phyloP scores from a whole-genome alignment of 1,140 invertebrate genomes.

The Gryllus bimaculatus region DNA sequence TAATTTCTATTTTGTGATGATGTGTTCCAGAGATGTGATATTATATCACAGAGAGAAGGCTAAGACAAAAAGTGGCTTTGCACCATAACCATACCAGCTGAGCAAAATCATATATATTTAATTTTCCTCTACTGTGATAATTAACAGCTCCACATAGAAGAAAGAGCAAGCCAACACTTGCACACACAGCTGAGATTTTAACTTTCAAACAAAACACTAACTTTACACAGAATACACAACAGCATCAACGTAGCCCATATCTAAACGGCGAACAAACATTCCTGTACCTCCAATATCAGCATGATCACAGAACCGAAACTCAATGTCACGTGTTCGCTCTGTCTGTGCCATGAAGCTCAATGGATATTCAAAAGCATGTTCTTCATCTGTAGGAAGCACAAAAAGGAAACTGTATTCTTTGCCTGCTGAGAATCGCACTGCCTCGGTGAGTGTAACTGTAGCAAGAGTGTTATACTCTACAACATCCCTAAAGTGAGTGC shows the following conservation, averaged over 20 bases:
- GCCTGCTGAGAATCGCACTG: not conserved
- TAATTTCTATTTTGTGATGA: too few relatives aligned
- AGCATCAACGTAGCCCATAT: slow-evolving; percentile 18
- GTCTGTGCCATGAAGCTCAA: slow-evolving; percentile 18
- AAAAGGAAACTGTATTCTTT: slow-evolving; percentile 17
- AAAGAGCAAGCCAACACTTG: too few relatives aligned
- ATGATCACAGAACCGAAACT: slow-evolving; percentile 19
- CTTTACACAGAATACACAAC: slow-evolving; percentile 10
- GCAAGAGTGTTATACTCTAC: slow-evolving; percentile 19
- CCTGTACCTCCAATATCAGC: slow-evolving; percentile 12
- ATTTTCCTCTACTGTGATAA: too few relatives aligned
- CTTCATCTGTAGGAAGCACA: not conserved
- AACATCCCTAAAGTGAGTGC: slow-evolving; percentile 10
- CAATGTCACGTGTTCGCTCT: slow-evolving; percentile 10
- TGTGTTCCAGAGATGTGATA: too few relatives aligned
- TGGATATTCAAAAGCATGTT: slow-evolving; percentile 11
- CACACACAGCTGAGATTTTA: too few relatives aligned
- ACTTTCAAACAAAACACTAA: too few relatives aligned
- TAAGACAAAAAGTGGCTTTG: too few relatives aligned
- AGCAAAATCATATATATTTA: too few relatives aligned
- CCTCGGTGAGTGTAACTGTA: slow-evolving; percentile 9
- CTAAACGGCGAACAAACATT: slow-evolving; percentile 15
- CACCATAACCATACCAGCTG: too few relatives aligned
- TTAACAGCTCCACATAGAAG: too few relatives aligned
- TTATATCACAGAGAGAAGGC: too few relatives aligned